phyloP scores from a whole-genome alignment of 2,797 vertebrate species.

The Salmo trutta region DNA sequence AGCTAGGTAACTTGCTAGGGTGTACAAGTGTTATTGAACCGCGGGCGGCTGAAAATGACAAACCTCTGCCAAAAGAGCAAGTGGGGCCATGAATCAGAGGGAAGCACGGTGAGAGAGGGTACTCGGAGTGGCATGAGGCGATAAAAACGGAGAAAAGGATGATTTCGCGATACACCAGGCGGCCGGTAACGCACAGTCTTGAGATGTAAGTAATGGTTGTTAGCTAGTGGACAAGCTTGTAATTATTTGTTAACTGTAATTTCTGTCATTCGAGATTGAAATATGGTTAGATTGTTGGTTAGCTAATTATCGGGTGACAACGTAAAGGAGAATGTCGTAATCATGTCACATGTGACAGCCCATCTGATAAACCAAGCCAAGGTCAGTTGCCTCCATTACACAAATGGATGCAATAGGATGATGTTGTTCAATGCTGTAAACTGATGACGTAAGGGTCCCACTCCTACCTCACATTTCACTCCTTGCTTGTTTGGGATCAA shows the following conservation, averaged over 20 bases:
- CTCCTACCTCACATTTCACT: not conserved
- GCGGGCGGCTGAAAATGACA: slow-evolving; percentile 58
- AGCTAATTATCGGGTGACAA: not conserved
- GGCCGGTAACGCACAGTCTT: slow-evolving; percentile 81
- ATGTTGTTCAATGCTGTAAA: not conserved
- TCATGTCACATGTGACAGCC: not conserved
- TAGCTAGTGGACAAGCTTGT: not conserved
- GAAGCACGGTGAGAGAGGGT: slow-evolving; percentile 50
- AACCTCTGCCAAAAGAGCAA: slow-evolving; percentile 48
- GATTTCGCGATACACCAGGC: slow-evolving; percentile 91
- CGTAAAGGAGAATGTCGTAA: slow-evolving; percentile 13
- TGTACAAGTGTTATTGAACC: slow-evolving; percentile 7
- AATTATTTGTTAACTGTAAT: not conserved
- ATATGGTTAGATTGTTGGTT: not conserved
- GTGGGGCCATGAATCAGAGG: slow-evolving; percentile 52
- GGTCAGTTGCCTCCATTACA: not conserved
- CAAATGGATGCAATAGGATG: not conserved
- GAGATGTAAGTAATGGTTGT: slow-evolving; percentile 83
- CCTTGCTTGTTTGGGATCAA: not conserved
- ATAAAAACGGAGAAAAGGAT: slow-evolving; percentile 67
- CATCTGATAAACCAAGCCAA: not conserved
- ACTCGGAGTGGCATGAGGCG: slow-evolving; percentile 37
- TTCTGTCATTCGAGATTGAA: not conserved
- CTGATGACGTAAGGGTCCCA: not conserved
- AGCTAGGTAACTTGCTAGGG: not conserved